phyloP scores from a whole-genome alignment of 1,140 invertebrate genomes.

The Conopomorpha cramerella region DNA sequence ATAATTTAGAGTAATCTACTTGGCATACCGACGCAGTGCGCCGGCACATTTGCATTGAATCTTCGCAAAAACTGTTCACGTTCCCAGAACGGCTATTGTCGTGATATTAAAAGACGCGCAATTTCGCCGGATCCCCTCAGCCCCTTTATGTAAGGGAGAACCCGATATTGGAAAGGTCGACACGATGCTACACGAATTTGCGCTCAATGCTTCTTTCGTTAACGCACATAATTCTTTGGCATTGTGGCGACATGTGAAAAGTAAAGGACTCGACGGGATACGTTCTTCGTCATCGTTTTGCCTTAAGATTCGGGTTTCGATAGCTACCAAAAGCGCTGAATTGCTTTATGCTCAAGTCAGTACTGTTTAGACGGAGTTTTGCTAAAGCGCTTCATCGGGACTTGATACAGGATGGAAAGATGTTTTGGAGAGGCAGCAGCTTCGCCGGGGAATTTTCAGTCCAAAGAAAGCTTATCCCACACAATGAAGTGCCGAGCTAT shows the following conservation, averaged over 20 bases:
- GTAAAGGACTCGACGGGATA: slow-evolving; percentile 25
- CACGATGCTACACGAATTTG: slow-evolving; percentile 7
- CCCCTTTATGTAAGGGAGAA: slow-evolving; percentile 40
- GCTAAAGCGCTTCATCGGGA: not conserved
- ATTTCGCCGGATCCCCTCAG: slow-evolving; percentile 32
- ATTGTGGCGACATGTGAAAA: not conserved
- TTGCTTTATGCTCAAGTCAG: slow-evolving; percentile 6
- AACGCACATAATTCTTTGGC: slow-evolving; percentile 10
- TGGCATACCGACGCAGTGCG: no score
- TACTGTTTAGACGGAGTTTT: not conserved
- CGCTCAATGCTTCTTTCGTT: slow-evolving; percentile 1
- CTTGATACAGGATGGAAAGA: slow-evolving; percentile 20
- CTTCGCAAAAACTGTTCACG: slow-evolving; percentile 28
- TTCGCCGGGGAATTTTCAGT: slow-evolving; percentile 29
- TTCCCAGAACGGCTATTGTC: slow-evolving; percentile 47
- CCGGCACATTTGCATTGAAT: slow-evolving; percentile 40
- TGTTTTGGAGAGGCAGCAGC: slow-evolving; percentile 17
- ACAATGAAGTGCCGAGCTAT: slow-evolving; percentile 24
- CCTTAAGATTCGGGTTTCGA: slow-evolving; percentile 20
- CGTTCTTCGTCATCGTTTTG: slow-evolving; percentile 31
- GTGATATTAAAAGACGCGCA: slow-evolving; percentile 32
- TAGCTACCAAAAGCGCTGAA: slow-evolving; percentile 16
- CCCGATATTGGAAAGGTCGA: slow-evolving; percentile 12
- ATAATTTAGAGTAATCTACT: no score
- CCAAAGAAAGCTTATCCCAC: slow-evolving; percentile 23